phyloP scores from a whole-genome alignment of 1,140 invertebrate species.

The Pseudomyrmex flavicornis region DNA sequence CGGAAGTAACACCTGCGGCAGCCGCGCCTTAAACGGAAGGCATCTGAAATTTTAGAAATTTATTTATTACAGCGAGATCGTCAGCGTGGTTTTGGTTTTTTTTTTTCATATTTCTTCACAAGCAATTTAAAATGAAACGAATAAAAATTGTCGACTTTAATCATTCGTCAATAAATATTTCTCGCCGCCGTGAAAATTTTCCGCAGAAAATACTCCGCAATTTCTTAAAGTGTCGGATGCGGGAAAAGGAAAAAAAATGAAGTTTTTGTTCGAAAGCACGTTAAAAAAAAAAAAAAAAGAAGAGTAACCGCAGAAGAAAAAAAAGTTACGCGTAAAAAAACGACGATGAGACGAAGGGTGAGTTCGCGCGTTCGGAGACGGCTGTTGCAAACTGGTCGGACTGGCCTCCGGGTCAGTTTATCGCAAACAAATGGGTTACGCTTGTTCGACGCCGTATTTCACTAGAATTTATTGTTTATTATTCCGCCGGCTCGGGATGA shows the following conservation, averaged over 20 bases:
- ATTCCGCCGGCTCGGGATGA: conserved; percentile 81
- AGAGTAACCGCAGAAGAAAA: conserved; percentile 71
- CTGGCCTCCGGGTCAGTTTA: conserved; percentile 84
- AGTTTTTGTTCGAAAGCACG: conserved; percentile 12
- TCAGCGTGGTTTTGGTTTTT: neutral
- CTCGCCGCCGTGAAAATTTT: too few species aligned
- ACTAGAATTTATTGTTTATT: conserved; percentile 85
- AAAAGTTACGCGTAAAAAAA: conserved; percentile 39
- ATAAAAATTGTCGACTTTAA: neutral
- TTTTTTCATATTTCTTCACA: too few species aligned
- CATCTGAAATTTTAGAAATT: conserved; percentile 17
- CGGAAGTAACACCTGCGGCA: conserved; percentile 3
- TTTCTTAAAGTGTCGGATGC: neutral
- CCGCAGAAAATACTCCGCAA: neutral
- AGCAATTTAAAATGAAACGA: neutral
- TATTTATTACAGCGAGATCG: neutral
- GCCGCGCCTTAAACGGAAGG: neutral
- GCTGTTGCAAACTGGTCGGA: conserved; percentile 81
- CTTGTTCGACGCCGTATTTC: conserved; percentile 84
- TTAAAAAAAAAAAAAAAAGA: conserved; percentile 21
- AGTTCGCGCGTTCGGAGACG: conserved; percentile 73
- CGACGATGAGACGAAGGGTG: conserved; percentile 59
- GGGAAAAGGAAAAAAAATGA: neutral
- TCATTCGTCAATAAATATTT: neutral
- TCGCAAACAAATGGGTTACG: conserved; percentile 85